phyloP scores from a whole-genome alignment of 2,888 invertebrate species.

The Apomyelois bistriatella region DNA sequence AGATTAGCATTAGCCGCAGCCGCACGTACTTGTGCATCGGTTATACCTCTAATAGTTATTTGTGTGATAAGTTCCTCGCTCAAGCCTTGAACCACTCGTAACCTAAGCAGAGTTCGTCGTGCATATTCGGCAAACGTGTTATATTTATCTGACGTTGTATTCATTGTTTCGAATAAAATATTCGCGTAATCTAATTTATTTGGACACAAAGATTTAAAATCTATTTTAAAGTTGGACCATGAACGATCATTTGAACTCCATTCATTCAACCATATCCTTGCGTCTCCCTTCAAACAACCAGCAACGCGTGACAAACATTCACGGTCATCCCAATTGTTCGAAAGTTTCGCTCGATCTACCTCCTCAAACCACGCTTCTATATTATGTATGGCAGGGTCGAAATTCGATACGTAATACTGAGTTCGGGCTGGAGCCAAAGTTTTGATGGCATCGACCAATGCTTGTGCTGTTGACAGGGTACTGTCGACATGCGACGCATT shows the following conservation, averaged over 20 bases:
- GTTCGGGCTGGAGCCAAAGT: neutral
- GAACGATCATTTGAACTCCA: neutral
- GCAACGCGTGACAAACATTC: conserved; percentile 24
- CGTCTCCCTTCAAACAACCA: conserved; percentile 23
- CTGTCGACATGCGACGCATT: neutral
- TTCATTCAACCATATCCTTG: conserved; percentile 22
- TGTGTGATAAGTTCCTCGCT: conserved; percentile 24
- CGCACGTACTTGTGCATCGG: too few relatives aligned
- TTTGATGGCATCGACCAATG: conserved; percentile 1
- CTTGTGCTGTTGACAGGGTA: conserved; percentile 1
- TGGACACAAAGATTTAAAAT: neutral
- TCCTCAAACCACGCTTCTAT: conserved; percentile 8
- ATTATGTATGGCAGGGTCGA: conserved; percentile 5
- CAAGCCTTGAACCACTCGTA: conserved; percentile 26
- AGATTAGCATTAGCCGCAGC: conserved; percentile 28
- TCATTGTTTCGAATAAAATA: neutral
- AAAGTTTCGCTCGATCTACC: conserved; percentile 16
- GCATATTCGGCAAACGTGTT: conserved; percentile 32
- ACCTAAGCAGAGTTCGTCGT: conserved; percentile 25
- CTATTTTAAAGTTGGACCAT: neutral
- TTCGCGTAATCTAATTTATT: neutral
- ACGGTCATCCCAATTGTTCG: conserved; percentile 22
- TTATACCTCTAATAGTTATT: conserved; percentile 24
- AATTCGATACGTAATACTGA: conserved; percentile 4
- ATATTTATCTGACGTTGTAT: neutral